Percentiles rank a stretch among this genome's conserved stretches.
Conservation (phyloP, 2,113 vertebrate species). For the Tragelaphus scriptus region DNA sequence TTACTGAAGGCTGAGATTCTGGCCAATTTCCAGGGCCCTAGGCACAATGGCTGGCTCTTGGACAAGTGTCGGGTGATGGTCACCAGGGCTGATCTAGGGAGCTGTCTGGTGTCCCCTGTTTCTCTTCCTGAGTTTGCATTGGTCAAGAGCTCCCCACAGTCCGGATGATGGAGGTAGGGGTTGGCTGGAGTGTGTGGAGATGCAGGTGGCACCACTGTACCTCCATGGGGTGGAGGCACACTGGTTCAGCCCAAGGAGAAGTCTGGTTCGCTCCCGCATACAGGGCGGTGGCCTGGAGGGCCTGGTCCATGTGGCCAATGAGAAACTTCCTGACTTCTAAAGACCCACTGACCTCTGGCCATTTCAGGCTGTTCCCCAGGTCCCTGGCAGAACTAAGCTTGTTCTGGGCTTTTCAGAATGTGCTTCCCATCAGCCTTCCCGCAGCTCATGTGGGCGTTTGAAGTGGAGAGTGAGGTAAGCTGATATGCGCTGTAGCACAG, state of each 20-base stretch:
- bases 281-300: not conserved
- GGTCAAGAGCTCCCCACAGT: not conserved
- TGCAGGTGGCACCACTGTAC: rapidly evolving
- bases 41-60: not conserved
- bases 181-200: not conserved
- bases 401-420: constrained; percentile 39
- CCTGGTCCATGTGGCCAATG: not conserved
- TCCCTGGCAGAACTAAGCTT: constrained; percentile 24
- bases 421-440: constrained; percentile 29
- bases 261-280: not conserved
- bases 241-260: not conserved
- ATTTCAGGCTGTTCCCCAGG: constrained; percentile 16
- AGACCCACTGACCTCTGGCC: constrained; percentile 5
- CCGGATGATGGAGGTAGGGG: not conserved
- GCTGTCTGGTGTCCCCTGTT: not conserved
- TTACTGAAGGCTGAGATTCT: not conserved
- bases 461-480: constrained; percentile 53
- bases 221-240: not conserved
- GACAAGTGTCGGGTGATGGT: not conserved
- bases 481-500: constrained; percentile 35
- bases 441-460: constrained; percentile 11
- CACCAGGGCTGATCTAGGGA: not conserved
- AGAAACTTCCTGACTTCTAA: constrained; percentile 10
- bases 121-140: not conserved
- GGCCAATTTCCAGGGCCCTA: not conserved